Base-by-base conservation (phyloP, 2,113 vertebrate species). In the Psilopogon haemacephalus region DNA sequence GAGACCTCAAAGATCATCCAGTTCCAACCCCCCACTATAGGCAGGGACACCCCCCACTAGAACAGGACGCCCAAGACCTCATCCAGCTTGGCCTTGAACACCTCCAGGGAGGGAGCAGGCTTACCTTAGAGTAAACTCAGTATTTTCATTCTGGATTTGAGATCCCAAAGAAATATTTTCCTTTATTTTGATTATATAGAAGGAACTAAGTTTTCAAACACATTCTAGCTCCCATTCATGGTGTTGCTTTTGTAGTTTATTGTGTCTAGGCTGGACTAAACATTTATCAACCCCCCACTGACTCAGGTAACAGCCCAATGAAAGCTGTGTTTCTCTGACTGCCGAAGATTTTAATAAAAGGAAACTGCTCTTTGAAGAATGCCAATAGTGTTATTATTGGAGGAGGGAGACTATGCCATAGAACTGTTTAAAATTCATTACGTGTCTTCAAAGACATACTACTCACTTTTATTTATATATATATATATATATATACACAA, bases 321-420 rank as follows among this genome's bases (percentile, higher is more conserved):
- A 86, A 92, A 81, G 32, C 42, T 46, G 33, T 75, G 48, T 90
- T 94, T 80, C 72, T 84, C 60, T 81, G 72, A 84, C 79, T 88
- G 69, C 14, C 71, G 40, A 58, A 63, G 18, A 77, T 69, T 90
- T 92, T 90, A 86, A 88, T 90, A 68, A 81, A 86, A 64, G 42
- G 46, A 94, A 92, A 78, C 12, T 58, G 27, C 33, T 75, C 70
- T 90, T 84, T 82, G 58, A 93, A 84, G 62, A 71, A 81, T 0
- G 17, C 17, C 46, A 86, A 8, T n/a, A n/a, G n/a, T n/a, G n/a
- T n/a, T n/a, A 52, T 55, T 84, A 19, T 42, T 74, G 16, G 9
- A 81, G 32, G 37, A 50, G 30, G 8, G 4, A 73, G 56, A 69
- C 8, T 28, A 6, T 71, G 12, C 44, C 32, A 65, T 28, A 19